Evolutionary conservation across 2,797 vertebrate genomes (phyloP), one percentile per base, ranked within the genome.

Genomic region (Sebastes miniatus): DNA sequence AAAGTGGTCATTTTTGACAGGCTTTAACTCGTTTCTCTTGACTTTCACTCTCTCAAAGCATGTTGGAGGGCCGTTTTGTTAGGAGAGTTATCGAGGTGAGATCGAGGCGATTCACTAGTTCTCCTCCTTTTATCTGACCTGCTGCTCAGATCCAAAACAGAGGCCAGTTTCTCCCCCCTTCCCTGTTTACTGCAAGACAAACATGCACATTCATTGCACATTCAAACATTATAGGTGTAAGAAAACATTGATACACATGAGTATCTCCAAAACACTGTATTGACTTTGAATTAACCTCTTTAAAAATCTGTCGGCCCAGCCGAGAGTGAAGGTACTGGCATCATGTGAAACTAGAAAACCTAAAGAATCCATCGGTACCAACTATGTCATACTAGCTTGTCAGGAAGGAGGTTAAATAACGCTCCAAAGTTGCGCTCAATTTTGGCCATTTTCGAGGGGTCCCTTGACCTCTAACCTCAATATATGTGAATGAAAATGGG

Each of bases 41-140:
- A 56, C 22, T 79, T 70, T 67, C 8, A 69, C 32, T 74, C 31
- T 57, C 57, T 58, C 62, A 5, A 61, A 52, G 16, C 24, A 54
- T 13, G 62, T 69, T 27, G 72, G 24, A 79, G 9, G 16, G 12
- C n/a, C 6, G 8, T 77, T 81, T 18, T 22, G 12, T 79, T 36
- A 3, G 20, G 20, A 43, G 31, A 67, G 13, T 8, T 47, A 56
- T 20, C 13, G 16, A 52, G 57, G 54, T 71, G 22, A 82, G 50
- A 25, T 61, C 11, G 16, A 69, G 43, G 43, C 54, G 79, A 73
- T 84, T 78, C 59, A 70, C n/a, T 61, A 18, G 31, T 59, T 69
- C 59, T 61, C 77, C 57, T 32, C 69, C 75, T 77, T 62, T 73
- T 18, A 84, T 80, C 62, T n/a, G 39, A 74, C 39, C 43, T 83